A percentile compares a stretch with the other conserved stretches of the same genome.
Conservation (phyloP, 2,888 invertebrate species). For the Polyommatus iphigenia region DNA sequence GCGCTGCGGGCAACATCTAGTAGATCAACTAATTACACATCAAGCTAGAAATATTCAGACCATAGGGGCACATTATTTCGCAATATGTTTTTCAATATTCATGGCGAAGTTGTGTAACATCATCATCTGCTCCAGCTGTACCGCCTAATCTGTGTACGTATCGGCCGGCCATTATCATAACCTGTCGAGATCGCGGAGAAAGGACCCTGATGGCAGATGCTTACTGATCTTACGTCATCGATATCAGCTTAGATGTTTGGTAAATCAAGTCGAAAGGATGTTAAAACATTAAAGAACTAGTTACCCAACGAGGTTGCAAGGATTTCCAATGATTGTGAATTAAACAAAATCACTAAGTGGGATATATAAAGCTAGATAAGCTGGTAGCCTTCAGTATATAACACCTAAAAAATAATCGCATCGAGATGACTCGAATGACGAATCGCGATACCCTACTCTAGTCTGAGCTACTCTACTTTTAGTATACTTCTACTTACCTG, state of each 20-base stretch:
- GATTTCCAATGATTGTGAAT: neutral
- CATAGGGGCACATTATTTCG: neutral
- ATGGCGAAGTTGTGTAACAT: conserved; percentile 14
- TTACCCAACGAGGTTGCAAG: neutral
- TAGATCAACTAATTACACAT: neutral
- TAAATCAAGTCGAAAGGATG: neutral
- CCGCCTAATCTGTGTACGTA: neutral
- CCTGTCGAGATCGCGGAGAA: neutral
- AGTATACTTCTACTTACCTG: neutral
- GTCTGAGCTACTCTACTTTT: no score
- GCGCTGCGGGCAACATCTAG: no score
- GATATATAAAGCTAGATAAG: no score
- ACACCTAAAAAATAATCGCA: no score
- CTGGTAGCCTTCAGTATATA: no score
- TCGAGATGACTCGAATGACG: no score
- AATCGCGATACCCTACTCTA: no score
- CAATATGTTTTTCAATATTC: neutral
- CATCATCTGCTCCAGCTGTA: neutral
- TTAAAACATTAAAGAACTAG: no score
- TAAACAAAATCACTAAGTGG: no score
- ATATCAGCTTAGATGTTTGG: neutral
- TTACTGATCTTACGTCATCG: neutral
- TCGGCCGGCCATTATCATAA: neutral
- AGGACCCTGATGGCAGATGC: conserved; percentile 4
- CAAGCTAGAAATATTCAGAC: neutral